A percentile compares a stretch with the other conserved stretches of the same genome.
These are phyloP conservation scores for Dipodomys merriami DNA, from an alignment of 2,113 vertebrate species.

Conservation along the genomic window DNA sequence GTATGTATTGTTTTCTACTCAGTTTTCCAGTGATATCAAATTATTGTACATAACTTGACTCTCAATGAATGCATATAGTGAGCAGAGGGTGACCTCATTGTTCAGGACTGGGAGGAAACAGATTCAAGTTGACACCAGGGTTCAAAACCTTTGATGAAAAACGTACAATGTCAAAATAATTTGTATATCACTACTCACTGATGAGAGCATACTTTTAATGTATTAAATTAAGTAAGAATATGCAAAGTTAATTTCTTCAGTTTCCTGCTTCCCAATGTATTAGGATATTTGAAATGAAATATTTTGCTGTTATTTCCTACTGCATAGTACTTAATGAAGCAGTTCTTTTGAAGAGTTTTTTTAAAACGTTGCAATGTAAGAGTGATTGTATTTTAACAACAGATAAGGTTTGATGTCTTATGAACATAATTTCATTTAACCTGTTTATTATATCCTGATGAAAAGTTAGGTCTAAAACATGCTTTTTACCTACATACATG, in stretches of 20 bases:
- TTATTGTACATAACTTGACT: too few species aligned
- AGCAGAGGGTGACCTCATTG: too few species aligned
- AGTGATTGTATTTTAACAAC: neutral
- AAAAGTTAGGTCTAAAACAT: neutral
- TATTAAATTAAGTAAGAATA: neutral
- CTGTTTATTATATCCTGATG: neutral
- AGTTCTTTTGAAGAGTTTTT: neutral
- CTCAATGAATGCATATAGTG: too few species aligned
- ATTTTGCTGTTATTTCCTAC: neutral
- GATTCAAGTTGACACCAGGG: neutral
- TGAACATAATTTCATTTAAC: neutral
- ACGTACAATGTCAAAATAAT: neutral
- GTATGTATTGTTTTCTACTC: neutral
- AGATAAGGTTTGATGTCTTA: neutral
- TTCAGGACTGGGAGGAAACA: too few species aligned
- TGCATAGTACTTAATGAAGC: neutral
- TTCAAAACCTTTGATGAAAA: neutral
- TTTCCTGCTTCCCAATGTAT: neutral
- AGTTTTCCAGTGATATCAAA: neutral
- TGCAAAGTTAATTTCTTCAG: neutral
- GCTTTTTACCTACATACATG: too few species aligned
- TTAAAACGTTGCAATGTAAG: neutral
- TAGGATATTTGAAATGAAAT: conserved; percentile 15
- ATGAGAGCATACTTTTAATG: neutral
- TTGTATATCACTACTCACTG: neutral